Conservation (phyloP, 2,888 invertebrate genomes). For the Meiosimyza decipiens region DNA sequence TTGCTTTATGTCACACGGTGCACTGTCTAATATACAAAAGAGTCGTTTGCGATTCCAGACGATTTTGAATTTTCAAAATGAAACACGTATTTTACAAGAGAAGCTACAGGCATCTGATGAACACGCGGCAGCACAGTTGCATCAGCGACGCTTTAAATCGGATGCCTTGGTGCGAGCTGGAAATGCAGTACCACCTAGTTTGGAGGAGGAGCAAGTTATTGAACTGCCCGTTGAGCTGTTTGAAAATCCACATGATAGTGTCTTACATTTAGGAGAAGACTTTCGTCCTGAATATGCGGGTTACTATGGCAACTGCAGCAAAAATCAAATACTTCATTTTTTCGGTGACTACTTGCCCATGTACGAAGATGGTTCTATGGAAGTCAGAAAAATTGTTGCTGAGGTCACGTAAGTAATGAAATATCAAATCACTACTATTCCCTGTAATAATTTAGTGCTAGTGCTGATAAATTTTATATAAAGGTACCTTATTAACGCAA, state of each 20-base stretch:
- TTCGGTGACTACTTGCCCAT: constrained; percentile 53
- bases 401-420: constrained; percentile 40
- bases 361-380: constrained; percentile 49
- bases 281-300: constrained; percentile 51
- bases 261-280: constrained; percentile 49
- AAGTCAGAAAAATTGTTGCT: constrained; percentile 44
- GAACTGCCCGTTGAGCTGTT: constrained; percentile 51
- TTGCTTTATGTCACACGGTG: constrained; percentile 50
- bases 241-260: constrained; percentile 54
- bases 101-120: constrained; percentile 48
- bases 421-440: neutral
- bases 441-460: neutral
- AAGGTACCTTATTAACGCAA: too few species aligned
- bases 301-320: constrained; percentile 51
- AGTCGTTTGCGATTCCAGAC: constrained; percentile 49
- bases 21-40: constrained; percentile 47
- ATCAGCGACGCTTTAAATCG: constrained; percentile 29
- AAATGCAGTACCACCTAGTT: neutral
- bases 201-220: constrained; percentile 50
- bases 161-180: constrained; percentile 15
- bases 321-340: constrained; percentile 48
- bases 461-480: neutral
- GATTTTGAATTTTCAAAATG: constrained; percentile 47
- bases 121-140: constrained; percentile 34
- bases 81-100: constrained; percentile 44